Base-by-base conservation (phyloP, 2,888 invertebrate species). In the Phalera bucephala region DNA sequence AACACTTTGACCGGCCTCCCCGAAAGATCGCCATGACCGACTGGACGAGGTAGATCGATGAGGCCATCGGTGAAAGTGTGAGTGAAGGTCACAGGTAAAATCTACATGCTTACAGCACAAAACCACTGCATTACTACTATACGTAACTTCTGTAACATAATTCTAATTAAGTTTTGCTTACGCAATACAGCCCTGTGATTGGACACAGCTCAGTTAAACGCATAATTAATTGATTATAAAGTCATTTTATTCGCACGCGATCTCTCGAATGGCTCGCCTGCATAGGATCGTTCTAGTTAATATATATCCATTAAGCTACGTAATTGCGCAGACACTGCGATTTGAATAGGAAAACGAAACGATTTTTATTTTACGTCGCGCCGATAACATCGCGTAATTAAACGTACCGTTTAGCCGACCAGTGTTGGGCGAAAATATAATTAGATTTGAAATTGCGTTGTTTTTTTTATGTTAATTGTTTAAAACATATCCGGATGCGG, bases 351-450 rank as follows among this genome's bases (percentile, higher is more conserved):
- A 78, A 85, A 81, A 69, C 73, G 73, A 55, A 64, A 72, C 71
- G 64, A 77, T 81, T 87, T 83, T 86, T 83, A 81, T 74, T 73
- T 73, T 64, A 79, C 80, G 77, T 76, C 72, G 73, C 65, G 50
- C 61, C 66, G 83, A 85, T 85, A 63, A 40, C 72, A 85, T 85
- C 86, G 66, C 41, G 72, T 79, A 82, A 86, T 85, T 85, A 83
- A 79, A 69, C 67, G 64, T 69, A 75, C 77, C 79, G 77, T 86
- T 87, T 86, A 86, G 83, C 80, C 73, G 67, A 29, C 17, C 19
- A 29, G 29, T 11, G 29, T 29, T 29, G 10, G 29, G 11, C 29
- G 19, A 17, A 29, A 17, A 27, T 29, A 29, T 29, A 29, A 29
- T 29, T 42, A 32, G 36, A 33, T 28, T 36, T 29, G 17, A 19